Evolutionary conservation across 1,140 invertebrate genomes (phyloP).

Genomic region (Neodiprion lecontei): DNA sequence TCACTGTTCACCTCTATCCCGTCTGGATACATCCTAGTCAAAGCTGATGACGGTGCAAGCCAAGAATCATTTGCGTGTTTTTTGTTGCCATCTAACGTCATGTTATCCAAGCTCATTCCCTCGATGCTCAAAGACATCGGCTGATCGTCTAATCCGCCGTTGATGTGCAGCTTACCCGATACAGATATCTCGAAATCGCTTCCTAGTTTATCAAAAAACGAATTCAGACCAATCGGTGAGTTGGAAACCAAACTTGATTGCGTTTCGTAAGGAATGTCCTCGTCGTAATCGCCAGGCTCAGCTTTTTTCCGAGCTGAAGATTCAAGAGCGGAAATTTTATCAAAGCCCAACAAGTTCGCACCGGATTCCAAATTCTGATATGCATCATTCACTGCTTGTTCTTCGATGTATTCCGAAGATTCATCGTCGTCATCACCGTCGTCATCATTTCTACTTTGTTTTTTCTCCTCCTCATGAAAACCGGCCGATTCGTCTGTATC

Average conservation of each 20-base stretch:
- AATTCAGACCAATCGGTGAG: background rate
- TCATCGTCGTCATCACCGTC: background rate
- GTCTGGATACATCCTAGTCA: background rate
- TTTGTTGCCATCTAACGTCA: background rate
- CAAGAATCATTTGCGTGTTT: background rate
- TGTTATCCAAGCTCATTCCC: background rate
- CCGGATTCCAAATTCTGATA: too few relatives aligned
- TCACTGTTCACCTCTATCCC: too few relatives aligned
- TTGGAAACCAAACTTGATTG: background rate
- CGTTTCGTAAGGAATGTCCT: background rate
- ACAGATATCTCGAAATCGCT: constrained; percentile 39
- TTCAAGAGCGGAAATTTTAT: too few relatives aligned
- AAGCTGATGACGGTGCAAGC: background rate
- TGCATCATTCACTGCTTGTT: too few relatives aligned
- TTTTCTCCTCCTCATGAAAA: background rate
- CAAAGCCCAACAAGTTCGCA: too few relatives aligned
- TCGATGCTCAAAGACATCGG: constrained; percentile 38
- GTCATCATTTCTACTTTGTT: background rate
- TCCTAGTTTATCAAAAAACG: background rate
- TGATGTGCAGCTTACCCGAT: constrained; percentile 38
- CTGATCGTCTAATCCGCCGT: constrained; percentile 25
- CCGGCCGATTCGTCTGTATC: background rate
- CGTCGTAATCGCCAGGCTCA: background rate
- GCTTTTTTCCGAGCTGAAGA: too few relatives aligned
- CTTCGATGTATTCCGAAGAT: too few relatives aligned